Evolutionary conservation across 2,888 invertebrate species (phyloP).

Genomic region (Anoncus sp.): DNA sequence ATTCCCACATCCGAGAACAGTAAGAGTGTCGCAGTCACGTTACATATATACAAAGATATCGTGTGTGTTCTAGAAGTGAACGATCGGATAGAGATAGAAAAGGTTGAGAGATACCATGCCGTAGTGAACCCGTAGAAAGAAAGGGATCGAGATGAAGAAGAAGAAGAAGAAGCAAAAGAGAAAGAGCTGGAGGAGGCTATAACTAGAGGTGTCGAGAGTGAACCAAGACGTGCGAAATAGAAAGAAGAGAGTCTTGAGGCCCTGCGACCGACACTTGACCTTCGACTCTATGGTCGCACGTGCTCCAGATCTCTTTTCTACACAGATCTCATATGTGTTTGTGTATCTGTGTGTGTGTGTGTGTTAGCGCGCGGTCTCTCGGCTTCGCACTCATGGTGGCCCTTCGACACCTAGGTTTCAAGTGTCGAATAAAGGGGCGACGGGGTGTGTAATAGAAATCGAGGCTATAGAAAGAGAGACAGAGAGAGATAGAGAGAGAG

Average conservation of each 20-base stretch:
- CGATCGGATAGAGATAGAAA: constrained; percentile 31
- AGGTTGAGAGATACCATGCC: constrained; percentile 11
- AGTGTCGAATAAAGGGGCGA: constrained; percentile 54
- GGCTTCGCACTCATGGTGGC: constrained; percentile 36
- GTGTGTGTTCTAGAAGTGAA: constrained; percentile 34
- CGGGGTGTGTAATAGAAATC: constrained; percentile 57
- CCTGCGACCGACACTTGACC: constrained; percentile 64
- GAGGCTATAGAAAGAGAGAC: constrained; percentile 32
- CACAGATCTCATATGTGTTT: not conserved
- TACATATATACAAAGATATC: constrained; percentile 11
- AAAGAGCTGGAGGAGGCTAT: constrained; percentile 6
- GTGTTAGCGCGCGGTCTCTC: constrained; percentile 11
- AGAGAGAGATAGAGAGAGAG: constrained; percentile 25
- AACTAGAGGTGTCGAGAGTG: constrained; percentile 50
- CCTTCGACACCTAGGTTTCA: constrained; percentile 47
- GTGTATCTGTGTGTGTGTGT: not conserved
- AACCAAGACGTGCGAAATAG: constrained; percentile 63
- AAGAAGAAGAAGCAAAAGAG: too few relatives aligned
- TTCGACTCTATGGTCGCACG: constrained; percentile 62
- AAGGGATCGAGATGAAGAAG: constrained; percentile 2
- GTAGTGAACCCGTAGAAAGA: constrained; percentile 28
- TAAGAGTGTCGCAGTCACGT: constrained; percentile 28
- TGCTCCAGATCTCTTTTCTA: constrained; percentile 58
- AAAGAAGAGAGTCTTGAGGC: constrained; percentile 55
- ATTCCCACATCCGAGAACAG: constrained; percentile 63